These are phyloP conservation scores for Buteo buteo DNA, from an alignment of 2,113 vertebrate genomes.

Conservation along the genomic window DNA sequence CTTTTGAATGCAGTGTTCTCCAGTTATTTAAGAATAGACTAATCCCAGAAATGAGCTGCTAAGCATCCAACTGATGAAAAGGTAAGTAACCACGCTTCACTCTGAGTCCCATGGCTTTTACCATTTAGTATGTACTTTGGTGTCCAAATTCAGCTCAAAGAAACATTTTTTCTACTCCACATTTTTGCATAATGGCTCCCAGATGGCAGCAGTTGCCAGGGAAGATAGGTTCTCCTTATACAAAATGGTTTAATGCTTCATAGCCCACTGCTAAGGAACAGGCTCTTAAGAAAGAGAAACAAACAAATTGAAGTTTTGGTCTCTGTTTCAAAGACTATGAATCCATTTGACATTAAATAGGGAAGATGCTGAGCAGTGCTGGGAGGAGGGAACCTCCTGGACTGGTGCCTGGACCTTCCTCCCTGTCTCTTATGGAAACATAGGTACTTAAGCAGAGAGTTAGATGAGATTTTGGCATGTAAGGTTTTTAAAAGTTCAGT, in stretches of 20 bases:
- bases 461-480: background rate
- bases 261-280: background rate
- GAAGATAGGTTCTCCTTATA: background rate
- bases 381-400: background rate
- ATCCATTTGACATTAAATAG: background rate
- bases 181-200: background rate
- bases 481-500: background rate
- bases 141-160: background rate
- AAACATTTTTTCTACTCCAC: background rate
- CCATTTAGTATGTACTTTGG: background rate
- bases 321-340: background rate
- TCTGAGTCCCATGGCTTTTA: background rate
- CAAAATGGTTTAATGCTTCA: background rate
- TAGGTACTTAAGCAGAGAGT: background rate
- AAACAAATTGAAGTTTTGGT: background rate
- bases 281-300: background rate
- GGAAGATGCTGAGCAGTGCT: background rate
- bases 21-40: background rate
- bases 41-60: background rate
- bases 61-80: background rate
- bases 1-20: background rate
- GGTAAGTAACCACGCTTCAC: background rate
- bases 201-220: background rate
- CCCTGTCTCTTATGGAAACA: background rate
- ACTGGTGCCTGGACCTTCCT: background rate